Conservation (phyloP, 2,797 vertebrate species). For the Mycteria americana region DNA sequence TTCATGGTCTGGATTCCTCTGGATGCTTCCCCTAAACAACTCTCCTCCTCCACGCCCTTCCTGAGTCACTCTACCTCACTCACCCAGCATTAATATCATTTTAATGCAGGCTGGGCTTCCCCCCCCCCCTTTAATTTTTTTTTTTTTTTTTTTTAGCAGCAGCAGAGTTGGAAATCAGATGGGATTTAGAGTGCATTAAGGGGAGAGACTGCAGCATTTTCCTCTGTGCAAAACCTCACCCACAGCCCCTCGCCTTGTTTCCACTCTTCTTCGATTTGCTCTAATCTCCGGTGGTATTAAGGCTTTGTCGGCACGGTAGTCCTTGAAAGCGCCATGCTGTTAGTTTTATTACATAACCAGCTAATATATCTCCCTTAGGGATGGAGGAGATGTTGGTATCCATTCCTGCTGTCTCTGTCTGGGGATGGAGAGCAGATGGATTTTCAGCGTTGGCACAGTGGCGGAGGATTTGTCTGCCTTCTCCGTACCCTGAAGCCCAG, state of each 20-base stretch:
- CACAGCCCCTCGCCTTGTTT: neutral
- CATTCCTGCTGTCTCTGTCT: neutral
- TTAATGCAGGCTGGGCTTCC: neutral
- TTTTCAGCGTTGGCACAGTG: neutral
- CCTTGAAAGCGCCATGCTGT: neutral
- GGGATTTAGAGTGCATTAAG: conserved; percentile 28
- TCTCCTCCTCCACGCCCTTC: neutral
- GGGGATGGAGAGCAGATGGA: neutral
- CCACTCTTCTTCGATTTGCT: conserved; percentile 19
- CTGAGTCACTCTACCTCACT: neutral
- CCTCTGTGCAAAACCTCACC: neutral
- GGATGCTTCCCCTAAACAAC: neutral
- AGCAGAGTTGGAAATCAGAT: neutral
- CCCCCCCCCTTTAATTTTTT: too few species aligned
- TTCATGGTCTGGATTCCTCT: neutral
- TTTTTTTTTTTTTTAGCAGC: neutral
- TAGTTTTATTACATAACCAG: conserved; percentile 2
- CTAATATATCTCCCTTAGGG: neutral
- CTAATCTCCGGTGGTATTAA: conserved; percentile 21
- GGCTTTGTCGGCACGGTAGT: neutral
- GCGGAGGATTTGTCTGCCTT: neutral
- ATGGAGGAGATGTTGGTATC: conserved; percentile 4
- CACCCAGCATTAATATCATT: neutral
- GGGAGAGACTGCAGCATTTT: neutral
- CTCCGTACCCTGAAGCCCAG: rapidly evolving